Evolutionary conservation across 1,140 invertebrate species (phyloP).

Genomic region (Halesus radiatus): DNA sequence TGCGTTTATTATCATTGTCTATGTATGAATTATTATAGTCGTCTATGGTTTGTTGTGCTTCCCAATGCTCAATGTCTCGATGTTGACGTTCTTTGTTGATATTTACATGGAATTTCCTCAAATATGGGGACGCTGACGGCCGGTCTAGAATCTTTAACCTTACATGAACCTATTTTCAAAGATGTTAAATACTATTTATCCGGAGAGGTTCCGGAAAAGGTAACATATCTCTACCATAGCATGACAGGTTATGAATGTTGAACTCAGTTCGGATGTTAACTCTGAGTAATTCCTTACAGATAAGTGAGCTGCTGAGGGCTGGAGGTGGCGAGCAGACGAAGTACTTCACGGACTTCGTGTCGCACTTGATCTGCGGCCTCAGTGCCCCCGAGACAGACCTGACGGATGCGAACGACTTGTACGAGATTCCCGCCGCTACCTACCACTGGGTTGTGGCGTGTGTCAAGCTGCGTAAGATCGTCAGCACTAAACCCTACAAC

Average conservation of each 20-base stretch:
- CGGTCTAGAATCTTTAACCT: conserved; percentile 68
- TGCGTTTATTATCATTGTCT: no score
- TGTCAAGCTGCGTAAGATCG: conserved; percentile 66
- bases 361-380: conserved; percentile 88
- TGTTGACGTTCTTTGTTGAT: conserved; percentile 54
- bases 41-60: conserved; percentile 49
- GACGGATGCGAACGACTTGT: conserved; percentile 88
- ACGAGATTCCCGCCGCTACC: conserved; percentile 90
- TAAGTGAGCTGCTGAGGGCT: conserved; percentile 81
- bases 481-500: conserved; percentile 68
- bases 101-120: conserved; percentile 59
- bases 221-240: conserved; percentile 59
- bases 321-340: conserved; percentile 87
- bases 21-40: conserved; percentile 27
- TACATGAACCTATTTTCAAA: conserved; percentile 71
- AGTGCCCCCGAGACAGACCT: conserved; percentile 85
- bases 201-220: conserved; percentile 78
- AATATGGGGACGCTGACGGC: conserved; percentile 71
- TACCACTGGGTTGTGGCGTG: conserved; percentile 88
- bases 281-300: conserved; percentile 70
- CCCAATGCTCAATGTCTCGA: conserved; percentile 28
- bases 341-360: conserved; percentile 90
- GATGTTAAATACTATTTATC: conserved; percentile 81
- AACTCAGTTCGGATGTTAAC: neutral
- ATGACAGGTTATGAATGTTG: conserved; percentile 48